Conservation (phyloP, 2,888 invertebrate species). For the Chrysolina oricalcia region DNA sequence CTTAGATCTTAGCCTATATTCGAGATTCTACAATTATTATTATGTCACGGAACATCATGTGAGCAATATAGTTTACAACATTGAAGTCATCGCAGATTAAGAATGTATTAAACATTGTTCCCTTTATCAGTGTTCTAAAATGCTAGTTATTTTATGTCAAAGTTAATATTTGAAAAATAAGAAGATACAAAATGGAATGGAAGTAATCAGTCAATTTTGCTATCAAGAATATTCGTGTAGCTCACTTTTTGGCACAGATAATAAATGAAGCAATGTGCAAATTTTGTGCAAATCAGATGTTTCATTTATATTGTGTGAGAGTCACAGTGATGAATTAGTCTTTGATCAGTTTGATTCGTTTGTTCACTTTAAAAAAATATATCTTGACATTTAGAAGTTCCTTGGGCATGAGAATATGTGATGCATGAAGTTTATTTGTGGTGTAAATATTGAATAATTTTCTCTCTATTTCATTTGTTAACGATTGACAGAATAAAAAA, state of each 20-base stretch:
- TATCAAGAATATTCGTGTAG: conserved; percentile 18
- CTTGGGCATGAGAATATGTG: neutral
- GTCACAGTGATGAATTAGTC: neutral
- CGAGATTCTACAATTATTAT: conserved; percentile 10
- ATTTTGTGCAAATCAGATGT: conserved; percentile 25
- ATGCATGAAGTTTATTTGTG: neutral
- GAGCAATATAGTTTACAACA: conserved; percentile 47
- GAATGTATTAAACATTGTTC: conserved; percentile 43
- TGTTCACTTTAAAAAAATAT: neutral
- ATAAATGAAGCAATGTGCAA: conserved; percentile 10
- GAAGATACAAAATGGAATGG: conserved; percentile 49
- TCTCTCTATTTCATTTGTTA: neutral
- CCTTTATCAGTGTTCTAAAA: conserved; percentile 25
- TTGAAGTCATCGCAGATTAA: conserved; percentile 41
- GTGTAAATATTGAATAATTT: neutral
- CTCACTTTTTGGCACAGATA: conserved; percentile 42
- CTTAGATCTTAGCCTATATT: conserved; percentile 6
- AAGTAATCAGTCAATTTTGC: conserved; percentile 44
- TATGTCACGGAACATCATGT: conserved; percentile 37
- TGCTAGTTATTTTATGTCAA: conserved; percentile 12
- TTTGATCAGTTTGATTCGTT: neutral
- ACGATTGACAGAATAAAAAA: neutral
- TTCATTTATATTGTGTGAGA: neutral
- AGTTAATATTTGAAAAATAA: conserved; percentile 24
- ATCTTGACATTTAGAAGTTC: neutral